Percentiles rank a stretch among this genome's conserved stretches.
Conservation (phyloP, 2,888 invertebrate species). For the Calameuta idolon region DNA sequence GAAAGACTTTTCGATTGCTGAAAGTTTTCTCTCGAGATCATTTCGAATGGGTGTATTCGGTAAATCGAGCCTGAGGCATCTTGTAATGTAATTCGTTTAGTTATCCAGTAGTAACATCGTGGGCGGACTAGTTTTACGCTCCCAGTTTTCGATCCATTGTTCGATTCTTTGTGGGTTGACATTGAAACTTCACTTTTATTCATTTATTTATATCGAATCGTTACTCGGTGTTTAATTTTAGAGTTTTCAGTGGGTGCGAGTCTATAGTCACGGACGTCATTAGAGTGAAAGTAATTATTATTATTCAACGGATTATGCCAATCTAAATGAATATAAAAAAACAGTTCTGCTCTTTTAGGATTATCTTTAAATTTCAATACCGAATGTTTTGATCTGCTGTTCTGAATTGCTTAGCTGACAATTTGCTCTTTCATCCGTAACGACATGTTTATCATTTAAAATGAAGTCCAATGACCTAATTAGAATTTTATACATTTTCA, state of each 20-base stretch:
- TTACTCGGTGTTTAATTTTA: neutral
- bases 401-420: neutral
- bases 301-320: neutral
- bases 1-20: neutral
- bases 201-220: neutral
- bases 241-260: neutral
- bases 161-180: neutral
- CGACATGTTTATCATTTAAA: neutral
- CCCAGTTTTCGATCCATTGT: neutral
- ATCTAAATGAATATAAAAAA: neutral
- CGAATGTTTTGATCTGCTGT: neutral
- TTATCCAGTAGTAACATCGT: neutral
- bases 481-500: neutral
- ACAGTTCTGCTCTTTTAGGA: neutral
- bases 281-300: neutral
- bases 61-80: neutral
- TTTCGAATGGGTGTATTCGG: neutral
- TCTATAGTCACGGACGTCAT: neutral
- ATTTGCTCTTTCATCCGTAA: neutral
- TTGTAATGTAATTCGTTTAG: neutral
- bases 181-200: neutral
- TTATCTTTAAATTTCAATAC: neutral
- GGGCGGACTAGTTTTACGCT: constrained; percentile 6
- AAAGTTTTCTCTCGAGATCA: neutral
- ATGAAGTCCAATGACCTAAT: neutral